A percentile compares a stretch with the other conserved stretches of the same genome.
Evolutionary conservation across 2,888 invertebrate species (phyloP).

Genomic region (Aporophyla nigra): DNA sequence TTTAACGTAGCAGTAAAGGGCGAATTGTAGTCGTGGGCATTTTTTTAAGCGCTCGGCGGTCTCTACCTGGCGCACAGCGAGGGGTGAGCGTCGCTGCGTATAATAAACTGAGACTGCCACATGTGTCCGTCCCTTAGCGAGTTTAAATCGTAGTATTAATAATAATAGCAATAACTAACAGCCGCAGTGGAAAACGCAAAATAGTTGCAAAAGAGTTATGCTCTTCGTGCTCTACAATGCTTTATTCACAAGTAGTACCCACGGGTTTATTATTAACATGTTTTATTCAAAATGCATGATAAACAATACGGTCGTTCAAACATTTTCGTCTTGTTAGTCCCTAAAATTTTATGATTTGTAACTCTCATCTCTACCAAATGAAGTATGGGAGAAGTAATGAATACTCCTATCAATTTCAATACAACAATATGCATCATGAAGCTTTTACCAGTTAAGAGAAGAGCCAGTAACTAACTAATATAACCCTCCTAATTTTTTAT

Average conservation of each 20-base stretch:
- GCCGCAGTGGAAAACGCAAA: background rate
- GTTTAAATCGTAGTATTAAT: slow-evolving; percentile 57
- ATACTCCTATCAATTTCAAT: slow-evolving; percentile 10
- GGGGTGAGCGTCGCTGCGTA: slow-evolving; percentile 72
- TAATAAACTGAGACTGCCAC: slow-evolving; percentile 74
- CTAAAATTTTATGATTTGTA: background rate
- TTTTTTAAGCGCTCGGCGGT: slow-evolving; percentile 64
- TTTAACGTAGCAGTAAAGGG: slow-evolving; percentile 18
- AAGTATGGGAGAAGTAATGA: background rate
- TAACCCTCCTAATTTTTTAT: slow-evolving; percentile 71
- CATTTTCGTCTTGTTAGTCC: background rate
- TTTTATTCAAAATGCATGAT: slow-evolving; percentile 1
- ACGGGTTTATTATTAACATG: slow-evolving; percentile 7
- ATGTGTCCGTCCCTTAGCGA: slow-evolving; percentile 73
- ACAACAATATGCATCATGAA: slow-evolving; percentile 9
- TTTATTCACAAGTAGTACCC: background rate
- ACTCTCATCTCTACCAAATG: background rate
- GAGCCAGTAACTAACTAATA: slow-evolving; percentile 45
- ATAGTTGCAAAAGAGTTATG: background rate
- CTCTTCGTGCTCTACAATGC: slow-evolving; percentile 5
- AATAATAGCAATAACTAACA: slow-evolving; percentile 58
- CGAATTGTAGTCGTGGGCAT: slow-evolving; percentile 53
- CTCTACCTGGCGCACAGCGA: slow-evolving; percentile 78
- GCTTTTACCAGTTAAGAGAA: slow-evolving; percentile 27
- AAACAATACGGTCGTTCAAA: background rate